These are phyloP conservation scores for Sarcophaga bullata DNA, from an alignment of 1,140 invertebrate species.

Conservation along the genomic window DNA sequence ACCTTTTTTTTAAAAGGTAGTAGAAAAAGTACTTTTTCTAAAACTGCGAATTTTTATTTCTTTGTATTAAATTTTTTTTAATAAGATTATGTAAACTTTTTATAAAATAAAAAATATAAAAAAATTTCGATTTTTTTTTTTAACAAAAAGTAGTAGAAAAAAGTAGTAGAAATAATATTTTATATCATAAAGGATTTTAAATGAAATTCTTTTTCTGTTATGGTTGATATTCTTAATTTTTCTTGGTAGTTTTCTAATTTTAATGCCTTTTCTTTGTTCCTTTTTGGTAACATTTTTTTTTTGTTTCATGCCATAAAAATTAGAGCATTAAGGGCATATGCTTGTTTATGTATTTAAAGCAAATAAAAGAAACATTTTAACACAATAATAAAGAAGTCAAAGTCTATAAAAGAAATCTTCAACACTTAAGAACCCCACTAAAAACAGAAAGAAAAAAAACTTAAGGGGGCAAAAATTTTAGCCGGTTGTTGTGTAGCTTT, in stretches of 20 bases:
- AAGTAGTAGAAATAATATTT: too few relatives aligned
- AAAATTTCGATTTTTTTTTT: too few relatives aligned
- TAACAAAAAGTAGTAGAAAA: too few relatives aligned
- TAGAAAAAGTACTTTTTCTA: too few relatives aligned
- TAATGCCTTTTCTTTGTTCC: not conserved
- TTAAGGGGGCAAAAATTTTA: conserved; percentile 21
- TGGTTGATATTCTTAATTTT: too few relatives aligned
- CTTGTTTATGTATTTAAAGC: conserved; percentile 25
- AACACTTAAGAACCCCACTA: not conserved
- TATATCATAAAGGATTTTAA: too few relatives aligned
- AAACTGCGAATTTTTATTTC: too few relatives aligned
- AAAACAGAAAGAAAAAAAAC: not conserved
- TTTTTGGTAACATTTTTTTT: not conserved
- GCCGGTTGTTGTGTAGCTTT: not conserved
- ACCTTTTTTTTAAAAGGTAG: too few relatives aligned
- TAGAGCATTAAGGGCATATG: not conserved
- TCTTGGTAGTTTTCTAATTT: not conserved
- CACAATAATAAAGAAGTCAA: not conserved
- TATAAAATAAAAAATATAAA: too few relatives aligned
- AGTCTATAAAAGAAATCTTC: conserved; percentile 20
- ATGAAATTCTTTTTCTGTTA: too few relatives aligned
- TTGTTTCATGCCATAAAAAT: not conserved
- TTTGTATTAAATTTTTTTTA: too few relatives aligned
- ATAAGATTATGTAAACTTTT: too few relatives aligned
- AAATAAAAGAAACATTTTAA: not conserved